phyloP scores from a whole-genome alignment of 1,140 invertebrate species.

The Drosophila parabipectinata region DNA sequence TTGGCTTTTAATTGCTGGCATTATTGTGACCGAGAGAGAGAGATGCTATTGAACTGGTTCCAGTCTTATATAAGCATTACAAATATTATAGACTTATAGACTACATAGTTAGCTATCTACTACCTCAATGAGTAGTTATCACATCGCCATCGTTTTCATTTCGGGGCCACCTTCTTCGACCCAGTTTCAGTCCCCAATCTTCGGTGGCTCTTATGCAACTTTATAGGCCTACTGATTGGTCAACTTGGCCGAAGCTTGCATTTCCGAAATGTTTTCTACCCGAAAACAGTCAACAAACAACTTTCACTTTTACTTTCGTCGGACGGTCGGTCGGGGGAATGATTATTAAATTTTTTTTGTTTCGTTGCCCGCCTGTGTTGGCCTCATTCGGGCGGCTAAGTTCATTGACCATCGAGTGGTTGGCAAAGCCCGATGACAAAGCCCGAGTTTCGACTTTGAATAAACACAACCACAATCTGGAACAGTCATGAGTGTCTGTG shows the following conservation, averaged over 20 bases:
- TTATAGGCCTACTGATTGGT: conserved; percentile 53
- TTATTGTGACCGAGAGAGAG: conserved; percentile 31
- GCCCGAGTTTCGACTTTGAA: conserved; percentile 19
- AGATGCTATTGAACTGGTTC: conserved; percentile 42
- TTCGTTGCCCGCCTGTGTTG: conserved; percentile 39
- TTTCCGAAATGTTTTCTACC: conserved; percentile 68
- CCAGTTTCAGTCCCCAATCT: neutral
- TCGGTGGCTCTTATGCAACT: conserved; percentile 33
- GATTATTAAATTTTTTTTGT: conserved; percentile 60
- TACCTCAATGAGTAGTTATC: conserved; percentile 16
- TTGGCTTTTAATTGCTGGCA: conserved; percentile 72
- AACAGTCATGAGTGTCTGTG: conserved; percentile 16
- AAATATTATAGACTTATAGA: too few relatives aligned
- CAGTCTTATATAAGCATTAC: conserved; percentile 2
- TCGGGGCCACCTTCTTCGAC: conserved; percentile 24
- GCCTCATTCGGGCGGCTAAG: conserved; percentile 59
- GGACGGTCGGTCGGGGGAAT: conserved; percentile 22
- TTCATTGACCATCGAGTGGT: conserved; percentile 61
- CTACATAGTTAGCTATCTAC: too few relatives aligned
- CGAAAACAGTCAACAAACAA: conserved; percentile 43
- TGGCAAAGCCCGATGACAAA: conserved; percentile 35
- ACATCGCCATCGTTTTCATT: conserved; percentile 10
- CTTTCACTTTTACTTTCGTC: conserved; percentile 81
- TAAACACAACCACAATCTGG: conserved; percentile 29
- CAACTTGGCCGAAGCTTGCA: conserved; percentile 29